Percentiles rank a stretch among this genome's conserved stretches.
These are phyloP conservation scores for Bergia puertoricense DNA, from an alignment of 92 coral and sea anemone species.

Conservation along the genomic window DNA sequence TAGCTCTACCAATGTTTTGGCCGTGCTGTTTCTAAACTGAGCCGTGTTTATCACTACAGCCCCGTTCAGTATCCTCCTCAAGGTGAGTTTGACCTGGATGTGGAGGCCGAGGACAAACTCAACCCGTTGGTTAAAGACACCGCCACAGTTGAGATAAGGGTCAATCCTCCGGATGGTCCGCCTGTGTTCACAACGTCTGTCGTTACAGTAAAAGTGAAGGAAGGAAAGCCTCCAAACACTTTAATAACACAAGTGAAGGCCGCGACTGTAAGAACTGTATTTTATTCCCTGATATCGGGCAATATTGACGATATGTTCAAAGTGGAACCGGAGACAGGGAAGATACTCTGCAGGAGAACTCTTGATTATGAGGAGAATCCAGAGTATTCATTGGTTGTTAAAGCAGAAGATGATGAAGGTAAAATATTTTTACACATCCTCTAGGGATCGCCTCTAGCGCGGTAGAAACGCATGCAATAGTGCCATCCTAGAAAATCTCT, in stretches of 20 bases:
- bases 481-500: too few relatives aligned
- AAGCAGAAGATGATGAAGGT: slow-evolving; percentile 65
- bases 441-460: not conserved
- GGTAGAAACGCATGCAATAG: not conserved
- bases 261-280: slow-evolving; percentile 58
- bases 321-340: slow-evolving; percentile 73
- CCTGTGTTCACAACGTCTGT: slow-evolving; percentile 68
- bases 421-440: not conserved
- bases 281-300: slow-evolving; percentile 62
- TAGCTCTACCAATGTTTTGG: too few relatives aligned
- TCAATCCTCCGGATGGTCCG: slow-evolving; percentile 58
- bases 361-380: slow-evolving; percentile 65
- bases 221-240: slow-evolving; percentile 68
- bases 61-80: slow-evolving; percentile 46
- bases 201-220: slow-evolving; percentile 52
- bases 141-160: slow-evolving; percentile 52
- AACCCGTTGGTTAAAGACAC: slow-evolving; percentile 48
- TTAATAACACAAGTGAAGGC: slow-evolving; percentile 61
- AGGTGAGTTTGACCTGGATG: slow-evolving; percentile 48
- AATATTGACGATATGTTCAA: slow-evolving; percentile 62
- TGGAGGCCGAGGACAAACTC: slow-evolving; percentile 59
- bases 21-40: not conserved
- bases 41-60: not conserved
- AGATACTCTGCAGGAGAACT: slow-evolving; percentile 53
- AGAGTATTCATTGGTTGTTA: slow-evolving; percentile 50